A percentile compares a stretch with the other conserved stretches of the same genome.
Evolutionary conservation across 64 coral and sea anemone species (phyloP).

Genomic region (Montipora sp.): DNA sequence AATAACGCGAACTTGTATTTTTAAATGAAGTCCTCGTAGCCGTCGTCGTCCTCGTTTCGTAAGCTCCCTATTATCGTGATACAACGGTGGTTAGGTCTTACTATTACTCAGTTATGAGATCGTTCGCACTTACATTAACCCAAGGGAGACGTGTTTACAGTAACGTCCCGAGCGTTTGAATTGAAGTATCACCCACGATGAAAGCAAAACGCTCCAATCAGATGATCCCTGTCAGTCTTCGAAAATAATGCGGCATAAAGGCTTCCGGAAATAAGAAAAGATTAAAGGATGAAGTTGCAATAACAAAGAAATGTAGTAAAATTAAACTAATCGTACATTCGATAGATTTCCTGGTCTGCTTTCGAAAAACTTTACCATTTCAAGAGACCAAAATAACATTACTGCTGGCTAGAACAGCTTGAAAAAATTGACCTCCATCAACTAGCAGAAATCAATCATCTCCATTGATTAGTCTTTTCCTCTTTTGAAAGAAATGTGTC

Average conservation of each 20-base stretch:
- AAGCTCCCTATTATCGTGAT: too few relatives aligned
- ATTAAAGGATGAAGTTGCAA: constrained; percentile 41
- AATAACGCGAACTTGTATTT: too few relatives aligned
- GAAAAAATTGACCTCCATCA: too few relatives aligned
- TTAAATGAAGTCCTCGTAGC: too few relatives aligned
- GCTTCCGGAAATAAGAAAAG: constrained; percentile 25
- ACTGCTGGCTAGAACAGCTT: too few relatives aligned
- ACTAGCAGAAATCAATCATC: too few relatives aligned
- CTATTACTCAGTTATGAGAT: constrained; percentile 16
- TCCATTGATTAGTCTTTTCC: too few relatives aligned
- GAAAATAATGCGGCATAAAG: constrained; percentile 10
- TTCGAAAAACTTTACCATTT: too few relatives aligned
- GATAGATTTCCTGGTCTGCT: too few relatives aligned
- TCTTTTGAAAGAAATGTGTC: too few relatives aligned
- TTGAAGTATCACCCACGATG: constrained; percentile 22
- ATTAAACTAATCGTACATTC: background rate
- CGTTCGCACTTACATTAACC: background rate
- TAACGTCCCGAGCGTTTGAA: background rate
- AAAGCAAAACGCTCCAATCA: constrained; percentile 5
- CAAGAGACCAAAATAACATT: too few relatives aligned
- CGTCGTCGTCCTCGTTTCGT: too few relatives aligned
- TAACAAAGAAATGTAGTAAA: constrained; percentile 33
- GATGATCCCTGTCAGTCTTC: background rate
- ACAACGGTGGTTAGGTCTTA: background rate
- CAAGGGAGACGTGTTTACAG: constrained; percentile 18